Conservation (phyloP, 2,113 vertebrate genomes). For the Zosterops borbonicus region DNA sequence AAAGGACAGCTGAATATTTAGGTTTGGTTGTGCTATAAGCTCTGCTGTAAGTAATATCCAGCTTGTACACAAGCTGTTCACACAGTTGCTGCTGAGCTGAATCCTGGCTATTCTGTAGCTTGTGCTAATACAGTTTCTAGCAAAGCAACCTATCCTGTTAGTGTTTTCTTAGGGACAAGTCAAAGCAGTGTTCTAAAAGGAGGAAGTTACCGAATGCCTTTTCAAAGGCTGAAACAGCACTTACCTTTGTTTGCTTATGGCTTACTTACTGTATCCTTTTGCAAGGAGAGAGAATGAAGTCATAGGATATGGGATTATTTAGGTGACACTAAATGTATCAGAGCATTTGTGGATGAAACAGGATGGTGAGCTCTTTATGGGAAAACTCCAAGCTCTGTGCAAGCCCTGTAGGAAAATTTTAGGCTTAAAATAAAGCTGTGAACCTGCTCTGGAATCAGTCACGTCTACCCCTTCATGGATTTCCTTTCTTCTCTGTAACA, state of each 20-base stretch:
- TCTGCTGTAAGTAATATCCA: not conserved
- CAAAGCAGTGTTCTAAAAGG: not conserved
- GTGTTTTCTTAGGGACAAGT: not conserved
- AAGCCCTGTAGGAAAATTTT: fast-evolving
- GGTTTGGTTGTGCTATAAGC: not conserved
- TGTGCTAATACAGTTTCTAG: not conserved
- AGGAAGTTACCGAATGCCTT: not conserved
- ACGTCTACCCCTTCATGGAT: not conserved
- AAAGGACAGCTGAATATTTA: not conserved
- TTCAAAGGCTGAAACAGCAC: not conserved
- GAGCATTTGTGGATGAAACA: not conserved
- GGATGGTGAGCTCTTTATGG: not conserved
- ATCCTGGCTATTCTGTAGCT: not conserved
- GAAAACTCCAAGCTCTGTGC: not conserved
- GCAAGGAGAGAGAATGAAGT: not conserved
- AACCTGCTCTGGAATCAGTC: not conserved
- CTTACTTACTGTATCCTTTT: not conserved
- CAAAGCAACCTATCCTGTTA: not conserved
- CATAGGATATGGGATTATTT: not conserved
- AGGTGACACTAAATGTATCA: not conserved
- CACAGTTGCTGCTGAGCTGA: not conserved
- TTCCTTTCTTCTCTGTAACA: not conserved
- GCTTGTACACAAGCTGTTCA: not conserved
- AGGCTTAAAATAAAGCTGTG: not conserved
- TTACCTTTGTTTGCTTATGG: not conserved